Base-by-base conservation (phyloP, 53 echinoderm and acorn worm species). In the Crossaster papposus region DNA sequence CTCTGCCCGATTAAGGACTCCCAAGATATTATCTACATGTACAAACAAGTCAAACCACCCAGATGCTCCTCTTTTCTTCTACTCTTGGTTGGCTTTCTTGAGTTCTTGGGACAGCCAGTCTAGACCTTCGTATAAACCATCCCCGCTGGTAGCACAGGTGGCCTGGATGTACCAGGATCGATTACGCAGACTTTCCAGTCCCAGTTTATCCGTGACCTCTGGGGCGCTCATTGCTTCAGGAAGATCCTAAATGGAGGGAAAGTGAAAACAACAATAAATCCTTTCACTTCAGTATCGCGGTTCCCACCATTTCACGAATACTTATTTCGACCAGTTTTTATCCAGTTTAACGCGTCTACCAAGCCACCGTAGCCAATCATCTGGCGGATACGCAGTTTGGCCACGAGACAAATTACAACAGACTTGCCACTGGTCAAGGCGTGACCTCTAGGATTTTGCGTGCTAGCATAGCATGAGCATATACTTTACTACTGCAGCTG, bases 51-150 rank as follows among this genome's bases (percentile, higher is more conserved):
- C 4, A 74, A 74, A 74, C 34, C 33, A 12, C 31, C 34, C 75
- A 35, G 36, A 33, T 35, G 14, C 72, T 28, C 13, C 4, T 28
- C 14, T 5, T 35, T 4, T 29, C 31, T 51, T 79, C 44, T 50
- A n/a, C n/a, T n/a, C n/a, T 71, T 88, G 89, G 76, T 92, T 92
- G 4, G 12, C n/a, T 2, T 78, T 91, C 51, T 94, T 94, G 52
- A 97, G 93, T 54, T 82, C 77, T 28, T 30, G 26, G 10, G 95
- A 97, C 1, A 98, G 82, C 98, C 98, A 98, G 38, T 98, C 98
- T 10, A 98, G 91, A 35, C 98, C 98, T 71, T 98, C 98, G 63
- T 98, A 98, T 51, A 98, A 93, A 73, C 98, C 98, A 54, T 98
- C 96, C 0, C 98, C 98, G 23, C 94, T 91, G 2, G 97, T 97